Conservation (phyloP, 2,888 invertebrate genomes). For the Cylloceria caligata region DNA sequence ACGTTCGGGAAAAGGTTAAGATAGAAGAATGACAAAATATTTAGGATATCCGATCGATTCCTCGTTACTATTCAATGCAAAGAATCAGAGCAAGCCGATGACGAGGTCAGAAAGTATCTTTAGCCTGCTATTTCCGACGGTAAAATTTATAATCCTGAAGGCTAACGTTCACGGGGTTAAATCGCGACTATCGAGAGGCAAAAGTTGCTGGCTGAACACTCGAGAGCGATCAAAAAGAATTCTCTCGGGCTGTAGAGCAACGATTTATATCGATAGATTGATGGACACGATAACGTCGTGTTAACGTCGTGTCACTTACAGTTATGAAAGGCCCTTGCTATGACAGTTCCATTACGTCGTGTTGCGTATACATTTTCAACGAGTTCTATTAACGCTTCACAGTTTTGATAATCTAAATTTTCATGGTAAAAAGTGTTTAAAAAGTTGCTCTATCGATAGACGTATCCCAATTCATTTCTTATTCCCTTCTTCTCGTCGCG, state of each 20-base stretch:
- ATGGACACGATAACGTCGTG: conserved; percentile 25
- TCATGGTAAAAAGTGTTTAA: background rate
- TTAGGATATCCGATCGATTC: background rate
- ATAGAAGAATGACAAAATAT: background rate
- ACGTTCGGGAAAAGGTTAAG: no score
- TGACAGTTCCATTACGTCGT: background rate
- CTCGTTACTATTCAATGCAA: background rate
- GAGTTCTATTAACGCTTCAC: background rate
- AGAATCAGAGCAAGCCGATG: background rate
- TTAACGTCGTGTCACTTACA: conserved; percentile 30
- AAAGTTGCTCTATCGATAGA: background rate
- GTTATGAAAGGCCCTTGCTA: background rate
- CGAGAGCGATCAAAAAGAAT: conserved; percentile 8
- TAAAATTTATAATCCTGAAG: background rate
- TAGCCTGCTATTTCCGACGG: background rate
- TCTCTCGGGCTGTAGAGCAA: background rate
- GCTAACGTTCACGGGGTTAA: background rate
- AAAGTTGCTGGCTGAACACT: background rate
- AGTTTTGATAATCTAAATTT: no score
- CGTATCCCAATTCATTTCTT: background rate
- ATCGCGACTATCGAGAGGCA: background rate
- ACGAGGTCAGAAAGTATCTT: background rate
- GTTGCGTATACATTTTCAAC: background rate
- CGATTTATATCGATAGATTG: conserved; percentile 26
- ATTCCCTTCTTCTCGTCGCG: background rate